Evolutionary conservation across 2,113 vertebrate genomes (phyloP).

Genomic region (Petrocephalus zakoni): DNA sequence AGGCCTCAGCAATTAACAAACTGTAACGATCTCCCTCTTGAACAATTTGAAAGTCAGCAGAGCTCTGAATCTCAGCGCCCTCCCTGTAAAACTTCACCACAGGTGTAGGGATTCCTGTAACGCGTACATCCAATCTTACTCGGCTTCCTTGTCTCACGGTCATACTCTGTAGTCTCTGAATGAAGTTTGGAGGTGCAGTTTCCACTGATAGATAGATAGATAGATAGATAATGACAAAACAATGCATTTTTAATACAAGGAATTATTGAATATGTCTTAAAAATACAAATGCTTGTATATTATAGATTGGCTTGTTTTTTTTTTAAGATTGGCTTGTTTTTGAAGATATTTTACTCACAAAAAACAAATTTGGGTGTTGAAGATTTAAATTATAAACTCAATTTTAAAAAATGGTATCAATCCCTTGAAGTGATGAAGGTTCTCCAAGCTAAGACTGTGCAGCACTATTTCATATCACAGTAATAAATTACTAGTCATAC

Average conservation of each 20-base stretch:
- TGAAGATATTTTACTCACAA: background rate
- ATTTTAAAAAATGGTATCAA: no score
- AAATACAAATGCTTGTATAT: background rate
- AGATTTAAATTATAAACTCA: background rate
- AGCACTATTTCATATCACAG: background rate
- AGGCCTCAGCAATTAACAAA: constrained; percentile 86
- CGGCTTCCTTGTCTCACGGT: constrained; percentile 75
- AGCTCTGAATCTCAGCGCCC: constrained; percentile 79
- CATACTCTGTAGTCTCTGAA: constrained; percentile 76
- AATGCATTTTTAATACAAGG: background rate
- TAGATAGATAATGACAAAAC: background rate
- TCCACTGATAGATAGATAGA: constrained; percentile 57
- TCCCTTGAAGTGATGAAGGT: no score
- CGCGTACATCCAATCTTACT: constrained; percentile 73
- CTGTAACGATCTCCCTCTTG: constrained; percentile 87
- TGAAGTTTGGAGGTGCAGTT: constrained; percentile 76
- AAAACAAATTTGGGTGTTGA: no score
- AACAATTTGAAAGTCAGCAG: constrained; percentile 78
- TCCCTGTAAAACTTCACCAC: constrained; percentile 84
- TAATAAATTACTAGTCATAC: background rate
- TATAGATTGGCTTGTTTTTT: background rate
- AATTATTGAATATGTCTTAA: background rate
- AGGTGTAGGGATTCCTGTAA: constrained; percentile 87
- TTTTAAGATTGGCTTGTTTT: no score
- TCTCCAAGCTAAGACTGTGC: no score